phyloP scores from a whole-genome alignment of 2,113 vertebrate species.

The Callionymus lyra region DNA sequence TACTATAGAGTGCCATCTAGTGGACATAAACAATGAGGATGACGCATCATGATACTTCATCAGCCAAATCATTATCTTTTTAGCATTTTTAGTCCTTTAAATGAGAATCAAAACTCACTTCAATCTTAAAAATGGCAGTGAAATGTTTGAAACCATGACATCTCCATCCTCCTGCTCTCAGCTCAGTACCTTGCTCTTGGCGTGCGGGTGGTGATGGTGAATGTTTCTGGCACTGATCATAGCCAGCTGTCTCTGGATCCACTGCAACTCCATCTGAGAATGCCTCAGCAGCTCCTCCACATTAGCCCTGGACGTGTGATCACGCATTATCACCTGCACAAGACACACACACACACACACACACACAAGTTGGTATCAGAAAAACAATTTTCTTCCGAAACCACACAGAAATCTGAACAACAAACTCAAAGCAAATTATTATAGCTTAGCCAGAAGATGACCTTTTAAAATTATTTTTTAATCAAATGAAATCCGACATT shows the following conservation, averaged over 20 bases:
- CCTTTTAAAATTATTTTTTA: background rate
- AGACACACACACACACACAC: slow-evolving; percentile 9
- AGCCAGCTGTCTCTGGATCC: slow-evolving; percentile 69
- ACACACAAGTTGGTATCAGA: background rate
- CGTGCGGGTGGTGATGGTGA: slow-evolving; percentile 35
- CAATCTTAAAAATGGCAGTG: too few species aligned
- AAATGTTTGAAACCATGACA: background rate
- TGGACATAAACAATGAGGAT: too few species aligned
- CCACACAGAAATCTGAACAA: background rate
- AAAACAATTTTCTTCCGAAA: too few species aligned
- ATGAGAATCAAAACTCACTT: too few species aligned
- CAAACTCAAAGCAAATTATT: background rate
- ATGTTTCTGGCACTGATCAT: slow-evolving; percentile 51
- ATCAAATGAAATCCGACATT: background rate
- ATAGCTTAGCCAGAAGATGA: background rate
- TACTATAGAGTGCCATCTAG: too few species aligned
- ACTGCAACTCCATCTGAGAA: slow-evolving; percentile 67
- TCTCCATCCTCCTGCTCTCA: background rate
- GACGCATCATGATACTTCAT: too few species aligned
- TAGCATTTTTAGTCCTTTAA: too few species aligned
- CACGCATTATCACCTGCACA: slow-evolving; percentile 54
- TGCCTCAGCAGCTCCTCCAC: slow-evolving; percentile 59
- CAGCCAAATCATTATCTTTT: too few species aligned
- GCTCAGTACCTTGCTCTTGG: slow-evolving; percentile 58
- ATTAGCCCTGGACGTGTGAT: slow-evolving; percentile 45